Base-by-base conservation (phyloP, 2,797 vertebrate genomes). In the Hippopotamyrus pictus region DNA sequence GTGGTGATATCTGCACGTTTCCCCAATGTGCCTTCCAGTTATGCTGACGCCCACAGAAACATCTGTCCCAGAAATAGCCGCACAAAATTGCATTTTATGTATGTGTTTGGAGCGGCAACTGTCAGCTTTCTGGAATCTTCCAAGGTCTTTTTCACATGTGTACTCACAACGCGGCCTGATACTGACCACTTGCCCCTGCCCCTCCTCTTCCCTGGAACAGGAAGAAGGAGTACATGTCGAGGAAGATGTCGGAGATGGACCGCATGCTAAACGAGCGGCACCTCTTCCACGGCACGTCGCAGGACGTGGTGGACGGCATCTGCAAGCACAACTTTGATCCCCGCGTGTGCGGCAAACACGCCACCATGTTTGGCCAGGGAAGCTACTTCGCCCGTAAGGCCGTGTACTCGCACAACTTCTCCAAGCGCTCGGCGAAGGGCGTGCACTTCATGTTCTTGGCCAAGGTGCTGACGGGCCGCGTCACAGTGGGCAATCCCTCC, bases 321-420 rank as follows among this genome's bases (percentile, higher is more conserved):
- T 99, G 98, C 95, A 99, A 99, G 95, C 99, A 99, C 97, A 99
- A 99, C 96, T 99, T 99, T 2, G 99, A 99, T 95, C 99, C 99
- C 0, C 96, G 99, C 0, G 98, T 99, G 41, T 99, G 98, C 22
- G 99, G 98, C 90, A 99, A 99, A 57, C 99, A 99, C 1, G 98
- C 99, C 93, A 99, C 99, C 92, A 99, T 99, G 98, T 99, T 99
- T 4, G 99, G 98, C 90, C 99, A 99, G 95, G 99, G 99, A 92
- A 99, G 98, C 94, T 99, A 99, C 94, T 99, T 99, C 7, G 98
- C 99, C 89, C 97, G 98, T 90, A 98, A 99, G 92, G 98, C 98
- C 0, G 97, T 98, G 91, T 99, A 99, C 92, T 99, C 98, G 11
- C 99, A 99, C 94, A 99, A 98, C 94, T 99, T 99, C 93, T 98